A percentile compares a stretch with the other conserved stretches of the same genome.
Evolutionary conservation across 1,140 invertebrate genomes (phyloP).

Genomic region (Nixonia krombeini): DNA sequence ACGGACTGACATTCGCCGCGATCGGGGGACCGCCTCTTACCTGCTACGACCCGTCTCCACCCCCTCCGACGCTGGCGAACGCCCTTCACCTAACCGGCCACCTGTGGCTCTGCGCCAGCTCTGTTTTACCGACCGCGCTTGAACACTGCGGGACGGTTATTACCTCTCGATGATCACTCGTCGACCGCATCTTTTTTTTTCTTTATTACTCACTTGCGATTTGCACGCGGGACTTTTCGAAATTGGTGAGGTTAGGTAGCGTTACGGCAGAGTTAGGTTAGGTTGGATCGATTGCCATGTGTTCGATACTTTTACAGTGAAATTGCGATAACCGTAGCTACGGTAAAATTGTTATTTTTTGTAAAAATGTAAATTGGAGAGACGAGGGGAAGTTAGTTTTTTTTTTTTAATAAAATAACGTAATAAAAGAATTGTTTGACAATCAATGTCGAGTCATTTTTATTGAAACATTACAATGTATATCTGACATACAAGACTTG

Average conservation of each 20-base stretch:
- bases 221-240: conserved; percentile 18
- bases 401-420: too few relatives aligned
- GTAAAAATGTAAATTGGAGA: too few relatives aligned
- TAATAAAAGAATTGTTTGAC: not conserved
- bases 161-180: not conserved
- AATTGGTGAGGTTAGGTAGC: not conserved
- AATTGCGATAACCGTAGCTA: too few relatives aligned
- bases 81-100: conserved; percentile 5
- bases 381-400: too few relatives aligned
- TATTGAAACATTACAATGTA: conserved; percentile 65
- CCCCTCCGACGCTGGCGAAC: not conserved
- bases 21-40: too few relatives aligned
- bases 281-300: too few relatives aligned
- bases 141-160: not conserved
- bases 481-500: conserved; percentile 65
- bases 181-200: not conserved
- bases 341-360: too few relatives aligned
- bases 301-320: too few relatives aligned
- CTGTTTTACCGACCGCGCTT: not conserved
- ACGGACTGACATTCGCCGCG: not conserved
- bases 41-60: too few relatives aligned
- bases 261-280: too few relatives aligned
- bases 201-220: not conserved
- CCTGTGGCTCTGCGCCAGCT: conserved; percentile 3
- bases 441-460: conserved; percentile 31